Evolutionary conservation across 2,888 invertebrate species (phyloP).

Genomic region (Drosophila hamatofila): DNA sequence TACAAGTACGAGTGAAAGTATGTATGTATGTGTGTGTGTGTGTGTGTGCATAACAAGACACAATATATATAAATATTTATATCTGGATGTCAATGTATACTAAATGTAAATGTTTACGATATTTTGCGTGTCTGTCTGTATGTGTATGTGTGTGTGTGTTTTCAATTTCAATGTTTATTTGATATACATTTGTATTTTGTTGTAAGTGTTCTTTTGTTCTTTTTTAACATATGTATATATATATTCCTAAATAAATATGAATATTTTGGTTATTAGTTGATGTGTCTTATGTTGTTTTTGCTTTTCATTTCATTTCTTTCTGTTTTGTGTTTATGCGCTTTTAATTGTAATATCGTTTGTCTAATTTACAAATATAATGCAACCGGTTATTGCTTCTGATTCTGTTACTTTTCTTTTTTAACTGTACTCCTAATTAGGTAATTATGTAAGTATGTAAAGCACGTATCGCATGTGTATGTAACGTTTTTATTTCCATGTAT

Average conservation of each 20-base stretch:
- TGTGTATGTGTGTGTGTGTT: not conserved
- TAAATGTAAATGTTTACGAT: slow-evolving; percentile 18
- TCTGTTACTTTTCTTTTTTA: slow-evolving; percentile 17
- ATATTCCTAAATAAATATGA: slow-evolving; percentile 34
- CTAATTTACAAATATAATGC: slow-evolving; percentile 30
- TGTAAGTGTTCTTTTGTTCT: slow-evolving; percentile 3
- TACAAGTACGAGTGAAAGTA: slow-evolving; percentile 30
- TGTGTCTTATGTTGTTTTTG: slow-evolving; percentile 1
- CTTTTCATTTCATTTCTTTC: not conserved
- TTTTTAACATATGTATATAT: slow-evolving; percentile 20
- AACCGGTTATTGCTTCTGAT: slow-evolving; percentile 30
- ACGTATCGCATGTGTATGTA: slow-evolving; percentile 60
- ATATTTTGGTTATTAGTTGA: slow-evolving; percentile 16
- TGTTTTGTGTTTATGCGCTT: slow-evolving; percentile 17
- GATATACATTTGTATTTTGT: slow-evolving; percentile 35
- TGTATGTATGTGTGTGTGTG: slow-evolving; percentile 3
- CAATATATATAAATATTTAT: slow-evolving; percentile 33
- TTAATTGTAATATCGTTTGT: slow-evolving; percentile 18
- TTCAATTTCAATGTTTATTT: slow-evolving; percentile 33
- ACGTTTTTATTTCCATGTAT: slow-evolving; percentile 31
- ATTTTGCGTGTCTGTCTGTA: not conserved
- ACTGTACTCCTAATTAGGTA: slow-evolving; percentile 22
- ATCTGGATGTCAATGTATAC: slow-evolving; percentile 9
- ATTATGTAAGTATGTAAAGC: slow-evolving; percentile 55
- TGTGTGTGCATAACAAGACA: slow-evolving; percentile 41